Evolutionary conservation across 2,797 vertebrate genomes (phyloP).

Genomic region (Rhinella marina): DNA sequence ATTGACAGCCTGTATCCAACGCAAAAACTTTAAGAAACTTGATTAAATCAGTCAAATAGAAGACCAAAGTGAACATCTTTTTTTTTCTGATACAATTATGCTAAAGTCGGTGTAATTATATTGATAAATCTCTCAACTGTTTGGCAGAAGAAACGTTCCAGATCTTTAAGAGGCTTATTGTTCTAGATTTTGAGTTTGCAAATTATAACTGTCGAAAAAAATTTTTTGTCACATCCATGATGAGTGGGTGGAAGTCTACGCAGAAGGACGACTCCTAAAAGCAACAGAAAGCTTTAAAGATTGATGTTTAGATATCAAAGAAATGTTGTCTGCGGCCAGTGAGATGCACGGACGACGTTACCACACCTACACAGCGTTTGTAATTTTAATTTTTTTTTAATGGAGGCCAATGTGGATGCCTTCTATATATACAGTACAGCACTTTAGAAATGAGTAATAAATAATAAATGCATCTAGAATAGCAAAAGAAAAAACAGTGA

Average conservation of each 20-base stretch:
- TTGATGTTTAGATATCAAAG: background rate
- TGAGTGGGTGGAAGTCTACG: background rate
- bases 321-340: background rate
- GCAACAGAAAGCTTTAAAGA: background rate
- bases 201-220: slow-evolving; percentile 3
- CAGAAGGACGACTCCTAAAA: background rate
- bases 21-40: background rate
- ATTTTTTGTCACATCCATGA: background rate
- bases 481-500: too few species aligned
- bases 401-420: too few species aligned
- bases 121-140: background rate
- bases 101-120: background rate
- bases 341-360: too few species aligned
- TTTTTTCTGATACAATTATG: background rate
- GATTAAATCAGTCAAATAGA: background rate
- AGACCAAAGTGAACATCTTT: background rate
- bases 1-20: background rate
- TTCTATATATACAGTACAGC: too few species aligned
- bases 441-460: too few species aligned
- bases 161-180: background rate
- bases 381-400: too few species aligned
- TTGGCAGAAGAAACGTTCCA: background rate
- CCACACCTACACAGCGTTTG: too few species aligned
- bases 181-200: background rate
- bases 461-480: too few species aligned